Evolutionary conservation across 2,888 invertebrate species (phyloP), one percentile per base, ranked within the genome.

Genomic region (Harmothoe impar): DNA sequence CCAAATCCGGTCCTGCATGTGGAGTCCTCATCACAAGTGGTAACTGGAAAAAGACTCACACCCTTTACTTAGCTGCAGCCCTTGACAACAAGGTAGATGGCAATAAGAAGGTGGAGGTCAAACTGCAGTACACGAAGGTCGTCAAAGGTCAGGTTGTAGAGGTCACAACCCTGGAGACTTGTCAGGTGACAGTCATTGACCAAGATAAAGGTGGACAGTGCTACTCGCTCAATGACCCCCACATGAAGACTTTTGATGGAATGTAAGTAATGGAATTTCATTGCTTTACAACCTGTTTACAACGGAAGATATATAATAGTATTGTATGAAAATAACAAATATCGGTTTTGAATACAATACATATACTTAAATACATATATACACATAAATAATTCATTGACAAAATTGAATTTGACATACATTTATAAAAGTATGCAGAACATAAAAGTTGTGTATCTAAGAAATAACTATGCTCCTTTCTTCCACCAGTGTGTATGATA

Each of bases 211-310:
- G 5, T 5, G 89, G 89, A n/a, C 29, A 31, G 31, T 89, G 89
- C 43, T 15, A 15, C 0, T 68, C 72, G 0, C n/a, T 72, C 20
- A 89, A 89, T n/a, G 89, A 89, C 43, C 89, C 89, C 15, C 89
- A 89, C 43, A 89, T 89, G 3, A 29, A 68, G 29, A 89, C 89
- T 12, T 89, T 89, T n/a, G 89, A 89, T 43, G 43, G 72, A 31
- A 33, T 62, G 89, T 89, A 35, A 89, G 43, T 89, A 15, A n/a
- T n/a, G n/a, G n/a, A n/a, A n/a, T n/a, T n/a, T n/a, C n/a, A n/a
- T n/a, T n/a, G n/a, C n/a, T n/a, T n/a, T n/a, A n/a, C n/a, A n/a
- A n/a, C n/a, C n/a, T n/a, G n/a, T n/a, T n/a, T n/a, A n/a, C n/a
- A n/a, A n/a, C n/a, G n/a, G n/a, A n/a, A n/a, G n/a, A n/a, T n/a